Percentiles rank a stretch among this genome's conserved stretches.
These are phyloP conservation scores for Enteromius thamalakanensis DNA, from an alignment of 2,797 vertebrate species.

Conservation along the genomic window DNA sequence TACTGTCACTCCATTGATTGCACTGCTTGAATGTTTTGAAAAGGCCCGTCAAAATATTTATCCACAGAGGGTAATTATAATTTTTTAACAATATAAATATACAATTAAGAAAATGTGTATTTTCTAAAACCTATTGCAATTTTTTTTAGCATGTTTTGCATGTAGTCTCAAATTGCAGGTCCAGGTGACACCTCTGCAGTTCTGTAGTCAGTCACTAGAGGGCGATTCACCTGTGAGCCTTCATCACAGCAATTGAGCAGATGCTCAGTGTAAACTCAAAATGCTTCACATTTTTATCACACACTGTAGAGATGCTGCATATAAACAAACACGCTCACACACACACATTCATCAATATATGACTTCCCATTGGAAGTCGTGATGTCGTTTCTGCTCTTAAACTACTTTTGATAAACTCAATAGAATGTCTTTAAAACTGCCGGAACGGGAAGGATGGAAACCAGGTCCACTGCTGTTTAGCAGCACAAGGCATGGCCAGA, in stretches of 20 bases:
- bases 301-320: slow-evolving; percentile 6
- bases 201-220: slow-evolving; percentile 35
- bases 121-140: not conserved
- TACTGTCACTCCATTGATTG: not conserved
- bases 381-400: not conserved
- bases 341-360: slow-evolving; percentile 17
- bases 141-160: not conserved
- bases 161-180: not conserved
- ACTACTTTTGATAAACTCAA: slow-evolving; percentile 41
- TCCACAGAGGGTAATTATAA: no score
- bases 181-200: not conserved
- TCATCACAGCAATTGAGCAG: not conserved
- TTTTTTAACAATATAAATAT: not conserved
- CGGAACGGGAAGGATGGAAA: slow-evolving; percentile 27
- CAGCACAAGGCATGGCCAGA: slow-evolving; percentile 43
- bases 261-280: slow-evolving; percentile 54
- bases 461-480: slow-evolving; percentile 41
- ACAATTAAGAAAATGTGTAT: not conserved
- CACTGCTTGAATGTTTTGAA: not conserved
- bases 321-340: slow-evolving; percentile 23
- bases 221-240: slow-evolving; percentile 14
- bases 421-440: slow-evolving; percentile 11
- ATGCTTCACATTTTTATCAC: slow-evolving; percentile 17
- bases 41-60: not conserved
- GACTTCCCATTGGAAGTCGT: slow-evolving; percentile 12